Evolutionary conservation across 1,140 invertebrate genomes (phyloP).

Genomic region (Drosophila saltans): DNA sequence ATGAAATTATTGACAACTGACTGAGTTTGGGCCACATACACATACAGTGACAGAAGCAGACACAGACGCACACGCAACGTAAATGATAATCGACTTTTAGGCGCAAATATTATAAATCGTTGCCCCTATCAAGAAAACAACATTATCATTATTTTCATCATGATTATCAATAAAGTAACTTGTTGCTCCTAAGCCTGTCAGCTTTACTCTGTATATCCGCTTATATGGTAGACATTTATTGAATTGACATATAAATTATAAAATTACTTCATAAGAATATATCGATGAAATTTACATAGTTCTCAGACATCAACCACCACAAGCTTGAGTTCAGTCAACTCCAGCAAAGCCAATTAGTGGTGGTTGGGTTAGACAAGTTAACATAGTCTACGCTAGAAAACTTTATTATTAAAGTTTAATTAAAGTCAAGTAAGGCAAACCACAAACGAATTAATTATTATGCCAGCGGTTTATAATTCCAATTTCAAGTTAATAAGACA

Average conservation of each 20-base stretch:
- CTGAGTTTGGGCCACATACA: conserved; percentile 8
- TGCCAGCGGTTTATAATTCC: too few species aligned
- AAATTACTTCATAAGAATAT: neutral
- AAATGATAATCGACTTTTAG: conserved; percentile 20
- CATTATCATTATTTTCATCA: conserved; percentile 1
- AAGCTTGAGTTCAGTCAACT: neutral
- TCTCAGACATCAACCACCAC: too few species aligned
- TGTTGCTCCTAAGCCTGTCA: conserved; percentile 13
- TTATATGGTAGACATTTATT: conserved; percentile 10
- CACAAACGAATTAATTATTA: too few species aligned
- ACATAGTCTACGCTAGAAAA: neutral
- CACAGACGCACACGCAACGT: neutral
- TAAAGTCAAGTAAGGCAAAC: too few species aligned
- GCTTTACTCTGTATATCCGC: neutral
- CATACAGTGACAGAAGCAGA: neutral
- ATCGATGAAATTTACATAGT: too few species aligned
- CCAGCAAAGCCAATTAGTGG: neutral
- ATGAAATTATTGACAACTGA: conserved; percentile 55
- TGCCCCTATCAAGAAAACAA: conserved; percentile 1
- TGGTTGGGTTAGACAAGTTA: neutral
- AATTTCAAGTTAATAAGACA: too few species aligned
- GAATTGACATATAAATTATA: conserved; percentile 33
- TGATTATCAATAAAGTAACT: conserved; percentile 5
- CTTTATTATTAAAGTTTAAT: too few species aligned
- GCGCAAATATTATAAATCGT: conserved; percentile 20